Conservation (phyloP, 2,888 invertebrate species). For the Diarsia brunnea region DNA sequence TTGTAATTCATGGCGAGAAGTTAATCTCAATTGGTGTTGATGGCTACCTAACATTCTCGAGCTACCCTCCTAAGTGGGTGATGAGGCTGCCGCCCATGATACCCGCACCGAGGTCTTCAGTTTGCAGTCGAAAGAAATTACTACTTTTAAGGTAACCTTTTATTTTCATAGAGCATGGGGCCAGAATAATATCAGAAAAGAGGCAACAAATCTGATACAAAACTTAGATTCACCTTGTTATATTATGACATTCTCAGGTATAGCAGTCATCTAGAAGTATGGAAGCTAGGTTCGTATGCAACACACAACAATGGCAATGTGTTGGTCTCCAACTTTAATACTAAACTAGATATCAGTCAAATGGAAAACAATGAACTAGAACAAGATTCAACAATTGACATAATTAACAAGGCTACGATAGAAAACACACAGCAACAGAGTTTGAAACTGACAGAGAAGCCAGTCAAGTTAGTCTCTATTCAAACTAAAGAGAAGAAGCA, state of each 20-base stretch:
- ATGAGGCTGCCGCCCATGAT: constrained; percentile 94
- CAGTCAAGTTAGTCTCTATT: constrained; percentile 93
- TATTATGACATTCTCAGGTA: constrained; percentile 80
- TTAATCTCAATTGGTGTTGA: constrained; percentile 96
- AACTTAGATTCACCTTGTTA: neutral
- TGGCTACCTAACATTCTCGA: constrained; percentile 94
- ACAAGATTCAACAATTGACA: constrained; percentile 78
- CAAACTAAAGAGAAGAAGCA: constrained; percentile 92
- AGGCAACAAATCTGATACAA: neutral
- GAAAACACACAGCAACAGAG: constrained; percentile 71
- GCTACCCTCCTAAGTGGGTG: constrained; percentile 92
- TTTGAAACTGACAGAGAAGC: constrained; percentile 88
- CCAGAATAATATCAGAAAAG: neutral
- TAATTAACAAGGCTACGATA: constrained; percentile 71
- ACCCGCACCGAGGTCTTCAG: constrained; percentile 90
- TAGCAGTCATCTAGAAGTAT: constrained; percentile 89
- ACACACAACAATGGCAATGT: constrained; percentile 91
- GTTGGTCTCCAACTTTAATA: constrained; percentile 69
- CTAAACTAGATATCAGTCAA: constrained; percentile 64
- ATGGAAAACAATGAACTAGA: constrained; percentile 72
- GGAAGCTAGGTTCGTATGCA: constrained; percentile 88
- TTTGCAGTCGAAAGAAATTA: constrained; percentile 89
- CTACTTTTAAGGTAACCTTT: constrained; percentile 88
- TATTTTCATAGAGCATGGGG: neutral
- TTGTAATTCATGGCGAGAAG: constrained; percentile 92